These are phyloP conservation scores for Scopus umbretta DNA, from an alignment of 2,113 vertebrate species.

Conservation along the genomic window DNA sequence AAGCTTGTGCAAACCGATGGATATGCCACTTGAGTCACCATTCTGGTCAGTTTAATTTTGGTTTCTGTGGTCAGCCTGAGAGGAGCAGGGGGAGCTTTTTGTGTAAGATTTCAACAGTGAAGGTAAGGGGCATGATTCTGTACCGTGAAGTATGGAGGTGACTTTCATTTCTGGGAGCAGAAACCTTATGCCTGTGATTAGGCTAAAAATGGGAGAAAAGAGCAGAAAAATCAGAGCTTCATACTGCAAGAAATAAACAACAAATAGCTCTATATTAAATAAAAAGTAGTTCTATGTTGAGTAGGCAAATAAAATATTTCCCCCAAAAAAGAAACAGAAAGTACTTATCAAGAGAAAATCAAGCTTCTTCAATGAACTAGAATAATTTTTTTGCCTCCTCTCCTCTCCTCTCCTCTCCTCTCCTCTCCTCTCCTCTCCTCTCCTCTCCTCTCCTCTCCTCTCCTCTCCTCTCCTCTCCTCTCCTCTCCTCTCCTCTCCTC, in stretches of 20 bases:
- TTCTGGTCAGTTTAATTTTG: not conserved
- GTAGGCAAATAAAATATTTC: not conserved
- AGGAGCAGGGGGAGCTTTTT: not conserved
- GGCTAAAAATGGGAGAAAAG: not conserved
- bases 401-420: rapidly evolving
- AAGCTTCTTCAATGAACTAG: not conserved
- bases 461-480: no score
- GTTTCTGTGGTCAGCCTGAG: not conserved
- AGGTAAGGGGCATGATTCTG: not conserved
- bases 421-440: no score
- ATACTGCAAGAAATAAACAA: not conserved
- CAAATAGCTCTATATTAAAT: not conserved
- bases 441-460: not conserved
- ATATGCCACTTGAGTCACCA: rapidly evolving
- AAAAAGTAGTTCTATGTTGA: not conserved
- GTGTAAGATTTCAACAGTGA: not conserved
- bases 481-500: not conserved
- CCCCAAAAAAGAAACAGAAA: not conserved
- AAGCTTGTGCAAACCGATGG: not conserved
- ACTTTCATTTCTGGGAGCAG: not conserved
- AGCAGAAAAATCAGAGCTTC: not conserved
- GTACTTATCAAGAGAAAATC: not conserved
- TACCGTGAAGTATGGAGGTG: not conserved
- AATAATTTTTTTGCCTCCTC: not conserved
- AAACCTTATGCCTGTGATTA: not conserved